These are phyloP conservation scores for Coccyzus lansbergi DNA, from an alignment of 2,797 vertebrate genomes.

Conservation along the genomic window DNA sequence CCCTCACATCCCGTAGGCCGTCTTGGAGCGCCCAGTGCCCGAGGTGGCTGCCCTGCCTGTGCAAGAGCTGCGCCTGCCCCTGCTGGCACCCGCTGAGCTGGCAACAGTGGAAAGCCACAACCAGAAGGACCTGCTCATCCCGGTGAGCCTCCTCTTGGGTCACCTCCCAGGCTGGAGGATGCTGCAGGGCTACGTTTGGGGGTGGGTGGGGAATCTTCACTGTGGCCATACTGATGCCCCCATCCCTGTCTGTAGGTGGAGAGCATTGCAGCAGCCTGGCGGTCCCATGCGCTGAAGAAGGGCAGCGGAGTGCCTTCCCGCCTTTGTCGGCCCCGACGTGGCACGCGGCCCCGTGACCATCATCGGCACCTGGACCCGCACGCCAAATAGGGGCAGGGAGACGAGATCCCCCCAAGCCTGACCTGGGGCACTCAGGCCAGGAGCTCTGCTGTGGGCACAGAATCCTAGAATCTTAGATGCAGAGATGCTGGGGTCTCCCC, in stretches of 20 bases:
- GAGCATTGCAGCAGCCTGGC: slow-evolving; percentile 78
- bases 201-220: not conserved
- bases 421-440: rapidly evolving
- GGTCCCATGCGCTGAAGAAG: slow-evolving; percentile 71
- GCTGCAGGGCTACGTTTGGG: not conserved
- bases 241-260: slow-evolving; percentile 58
- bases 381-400: slow-evolving; percentile 15
- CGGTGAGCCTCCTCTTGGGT: slow-evolving; percentile 42
- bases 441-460: not conserved
- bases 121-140: slow-evolving; percentile 73
- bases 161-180: not conserved
- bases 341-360: slow-evolving; percentile 73
- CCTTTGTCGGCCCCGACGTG: slow-evolving; percentile 72
- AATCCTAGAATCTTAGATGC: too few relatives aligned
- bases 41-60: slow-evolving; percentile 75
- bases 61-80: slow-evolving; percentile 75
- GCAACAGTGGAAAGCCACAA: slow-evolving; percentile 76
- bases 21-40: slow-evolving; percentile 70
- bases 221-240: not conserved
- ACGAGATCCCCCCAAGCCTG: rapidly evolving
- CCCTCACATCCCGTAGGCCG: slow-evolving; percentile 54
- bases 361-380: slow-evolving; percentile 71
- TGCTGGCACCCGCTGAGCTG: slow-evolving; percentile 76
- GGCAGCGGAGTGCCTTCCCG: slow-evolving; percentile 55
- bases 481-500: too few relatives aligned